Base-by-base conservation (phyloP, 2,113 vertebrate species). In the Apus apus region DNA sequence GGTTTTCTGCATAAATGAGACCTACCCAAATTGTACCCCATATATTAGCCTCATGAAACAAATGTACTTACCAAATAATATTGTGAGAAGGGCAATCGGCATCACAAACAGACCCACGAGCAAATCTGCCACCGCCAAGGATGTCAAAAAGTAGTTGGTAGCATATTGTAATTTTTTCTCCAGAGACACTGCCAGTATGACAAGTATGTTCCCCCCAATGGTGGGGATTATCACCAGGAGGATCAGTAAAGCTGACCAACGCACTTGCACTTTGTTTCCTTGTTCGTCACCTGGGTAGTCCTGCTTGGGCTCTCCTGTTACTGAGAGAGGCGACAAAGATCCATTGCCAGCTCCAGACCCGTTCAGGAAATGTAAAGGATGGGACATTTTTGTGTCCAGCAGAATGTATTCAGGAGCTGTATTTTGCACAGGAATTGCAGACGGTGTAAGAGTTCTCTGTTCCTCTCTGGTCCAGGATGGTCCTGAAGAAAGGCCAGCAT, bases 81-180 rank as follows among this genome's bases (percentile, higher is more conserved):
- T 98, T 13, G 98, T 99, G 78, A 99, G 72, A 32, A 99, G 98
- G 67, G 99, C 99, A 66, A 99, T 98, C 4, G 99, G 99, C 99
- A 99, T 99, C 97, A 99, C 99, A 85, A 99, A 98, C 79, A 99
- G 96, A 96, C 99, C 99, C 97, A 99, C 99, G 15, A 99, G 98
- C 95, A 99, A 97, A 92, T 99, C 99, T 17, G 99, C 99, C 93
- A 99, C 99, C 0, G 99, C 99, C 95, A 99, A 97, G 7, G 99
- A 99, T 60, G 99, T 99, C 93, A 99, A 97, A 95, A 99, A 99
- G 97, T 99, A 99, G 98, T 99, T 99, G 68, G 99, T 99, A 84
- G 99, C 99, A 21, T 99, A 99, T 78, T 99, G 99, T 81, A 99
- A 97, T 97, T 99, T 99, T 50, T 98, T 99, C 97, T 99, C 99